phyloP scores from a whole-genome alignment of 2,888 invertebrate genomes.

The Latheticus oryzae region DNA sequence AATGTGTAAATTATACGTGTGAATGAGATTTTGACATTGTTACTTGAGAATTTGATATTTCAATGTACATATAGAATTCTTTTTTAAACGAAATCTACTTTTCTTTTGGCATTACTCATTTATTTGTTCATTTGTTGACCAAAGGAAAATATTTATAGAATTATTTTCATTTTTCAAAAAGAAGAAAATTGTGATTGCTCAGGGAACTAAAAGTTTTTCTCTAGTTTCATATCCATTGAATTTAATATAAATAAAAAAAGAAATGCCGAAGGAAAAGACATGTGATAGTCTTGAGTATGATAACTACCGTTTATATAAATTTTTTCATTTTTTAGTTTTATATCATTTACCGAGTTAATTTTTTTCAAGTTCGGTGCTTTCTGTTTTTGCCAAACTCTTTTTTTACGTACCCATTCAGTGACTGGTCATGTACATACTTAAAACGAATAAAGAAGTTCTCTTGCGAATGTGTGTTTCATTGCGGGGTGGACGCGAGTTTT shows the following conservation, averaged over 20 bases:
- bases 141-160: no score
- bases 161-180: no score
- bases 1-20: conserved; percentile 59
- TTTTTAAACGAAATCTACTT: conserved; percentile 28
- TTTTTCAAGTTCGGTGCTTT: conserved; percentile 29
- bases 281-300: conserved; percentile 26
- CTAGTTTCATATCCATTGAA: no score
- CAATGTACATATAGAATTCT: conserved; percentile 28
- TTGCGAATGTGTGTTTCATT: conserved; percentile 66
- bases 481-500: conserved; percentile 69
- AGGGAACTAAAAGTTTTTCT: conserved; percentile 35
- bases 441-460: conserved; percentile 65
- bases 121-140: no score
- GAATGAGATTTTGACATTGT: conserved; percentile 52
- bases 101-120: conserved; percentile 42
- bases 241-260: no score
- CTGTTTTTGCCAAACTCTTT: conserved; percentile 23
- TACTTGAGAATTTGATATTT: conserved; percentile 37
- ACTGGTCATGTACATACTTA: conserved; percentile 53
- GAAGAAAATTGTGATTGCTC: conserved; percentile 33
- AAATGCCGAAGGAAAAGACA: conserved; percentile 44
- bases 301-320: conserved; percentile 2
- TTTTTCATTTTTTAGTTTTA: conserved; percentile 16
- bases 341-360: conserved; percentile 25
- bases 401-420: conserved; percentile 23